Evolutionary conservation across 2,113 vertebrate species (phyloP), one percentile per base, ranked within the genome.

Genomic region (Aptenodytes patagonicus): DNA sequence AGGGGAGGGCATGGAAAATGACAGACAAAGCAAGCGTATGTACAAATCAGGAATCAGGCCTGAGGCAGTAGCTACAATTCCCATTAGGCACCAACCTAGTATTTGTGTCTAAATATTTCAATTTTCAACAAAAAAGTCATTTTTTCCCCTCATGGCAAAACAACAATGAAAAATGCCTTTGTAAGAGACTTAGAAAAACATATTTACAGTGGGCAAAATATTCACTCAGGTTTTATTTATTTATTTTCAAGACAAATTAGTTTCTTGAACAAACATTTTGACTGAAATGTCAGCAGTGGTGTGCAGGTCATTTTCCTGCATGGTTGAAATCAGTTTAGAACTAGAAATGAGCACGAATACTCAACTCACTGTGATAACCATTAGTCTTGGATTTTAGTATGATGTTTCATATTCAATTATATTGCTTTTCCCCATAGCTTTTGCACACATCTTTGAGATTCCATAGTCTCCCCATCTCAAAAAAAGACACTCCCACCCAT

Each of bases 201-300:
- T 36, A 31, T 47, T 52, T 82, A 68, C 16, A 47, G 38, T 3
- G 1, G 17, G 21, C 3, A 84, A 90, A 94, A 84, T 47, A 78
- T 22, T 82, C 24, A 64, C n/a, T 83, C 11, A 12, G 17, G 3
- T 25, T 66, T 95, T 38, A 68, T 70, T 77, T 60, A 70, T 62
- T 89, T 65, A 12, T 46, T 87, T 79, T 66, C 44, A 76, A 19
- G 8, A 83, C 13, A 87, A 79, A 84, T 34, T 1, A 89, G 12
- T 61, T 85, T 64, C 47, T 49, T 76, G 38, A 87, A 61, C 31
- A 93, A 91, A 89, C 21, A 36, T 36, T 86, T 84, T 52, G 90
- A 80, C 49, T 57, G 46, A 80, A 91, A 72, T 44, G 10, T 57
- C 78, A 71, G 44, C 36, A 75, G 18, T 36, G 32, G 46, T 2